Base-by-base conservation (phyloP, 2,113 vertebrate genomes). In the Fulmarus glacialis region DNA sequence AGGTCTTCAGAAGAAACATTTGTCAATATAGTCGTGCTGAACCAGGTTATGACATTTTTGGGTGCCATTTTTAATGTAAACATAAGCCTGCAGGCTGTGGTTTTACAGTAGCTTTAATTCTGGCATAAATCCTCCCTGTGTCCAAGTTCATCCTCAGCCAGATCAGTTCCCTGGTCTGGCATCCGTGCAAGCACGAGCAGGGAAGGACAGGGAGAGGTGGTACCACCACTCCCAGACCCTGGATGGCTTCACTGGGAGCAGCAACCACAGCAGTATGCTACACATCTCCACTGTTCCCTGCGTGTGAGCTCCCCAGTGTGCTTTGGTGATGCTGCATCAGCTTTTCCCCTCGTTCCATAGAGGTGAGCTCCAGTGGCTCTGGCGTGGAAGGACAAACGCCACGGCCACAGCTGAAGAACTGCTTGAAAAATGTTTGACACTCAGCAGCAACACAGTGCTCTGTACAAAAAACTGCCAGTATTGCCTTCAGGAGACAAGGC, bases 271-370 rank as follows among this genome's bases (percentile, higher is more conserved):
- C 18, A 22, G n/a, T 1, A 5, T 1, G 12, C 19, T 26, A 21
- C 13, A 2, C 40, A 11, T 22, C 71, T 12, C 17, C 70, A 1
- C 8, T 1, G 30, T 18, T 9, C 73, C 66, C 40, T 20, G 6
- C 9, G 0, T 11, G 9, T 3, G 36, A 32, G 6, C 36, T 17
- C 36, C 66, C 60, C 19, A 1, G 29, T 8, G 55, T 16, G 50
- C 9, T 66, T 8, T 6, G 52, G 11, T 0, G 12, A 4, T 24
- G 84, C 62, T 2, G 2, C 38, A 1, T 0, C 67, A 19, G 34
- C 36, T 71, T 43, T 27, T n/a, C 32, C 14, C 18, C 20, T 56
- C 3, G 0, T 15, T 7, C 24, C 42, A 40, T 14, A 36, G 47
- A 71, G 66, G 52, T 22, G 15, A 84, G 42, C 18, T 43, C 48